phyloP scores from a whole-genome alignment of 2,888 invertebrate genomes.

The Epirrhoe tristata region DNA sequence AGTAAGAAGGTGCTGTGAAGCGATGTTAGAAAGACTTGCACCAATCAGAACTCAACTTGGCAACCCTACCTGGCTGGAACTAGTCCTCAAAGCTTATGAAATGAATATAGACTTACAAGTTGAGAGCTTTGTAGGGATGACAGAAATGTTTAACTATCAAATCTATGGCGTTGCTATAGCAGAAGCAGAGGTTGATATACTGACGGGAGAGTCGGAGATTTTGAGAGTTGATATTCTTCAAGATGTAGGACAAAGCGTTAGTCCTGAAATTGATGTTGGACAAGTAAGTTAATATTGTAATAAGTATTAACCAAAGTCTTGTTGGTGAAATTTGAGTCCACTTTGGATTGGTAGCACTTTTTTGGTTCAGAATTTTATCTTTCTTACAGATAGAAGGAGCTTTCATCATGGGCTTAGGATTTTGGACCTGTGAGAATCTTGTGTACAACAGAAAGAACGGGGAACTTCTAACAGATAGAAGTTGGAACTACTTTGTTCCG shows the following conservation, averaged over 20 bases:
- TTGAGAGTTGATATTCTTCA: constrained; percentile 87
- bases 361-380: not conserved
- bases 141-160: constrained; percentile 51
- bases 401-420: constrained; percentile 90
- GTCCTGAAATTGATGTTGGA: constrained; percentile 87
- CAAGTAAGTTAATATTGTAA: constrained; percentile 73
- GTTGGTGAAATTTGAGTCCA: too few species aligned
- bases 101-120: constrained; percentile 62
- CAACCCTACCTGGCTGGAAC: constrained; percentile 77
- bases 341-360: too few species aligned
- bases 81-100: constrained; percentile 76
- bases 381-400: constrained; percentile 88
- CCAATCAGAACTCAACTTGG: constrained; percentile 66
- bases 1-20: constrained; percentile 77
- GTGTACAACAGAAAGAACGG: constrained; percentile 87
- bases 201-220: constrained; percentile 88
- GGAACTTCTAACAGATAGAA: constrained; percentile 88
- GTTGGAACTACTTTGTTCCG: constrained; percentile 92
- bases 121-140: constrained; percentile 48
- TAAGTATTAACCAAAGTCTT: too few species aligned
- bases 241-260: constrained; percentile 87
- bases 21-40: constrained; percentile 70
- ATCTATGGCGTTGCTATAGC: constrained; percentile 84
- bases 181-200: constrained; percentile 89
- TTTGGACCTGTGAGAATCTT: constrained; percentile 90